Evolutionary conservation across 2,888 invertebrate species (phyloP), one percentile per base, ranked within the genome.

Genomic region (Amblyteles armatorius): DNA sequence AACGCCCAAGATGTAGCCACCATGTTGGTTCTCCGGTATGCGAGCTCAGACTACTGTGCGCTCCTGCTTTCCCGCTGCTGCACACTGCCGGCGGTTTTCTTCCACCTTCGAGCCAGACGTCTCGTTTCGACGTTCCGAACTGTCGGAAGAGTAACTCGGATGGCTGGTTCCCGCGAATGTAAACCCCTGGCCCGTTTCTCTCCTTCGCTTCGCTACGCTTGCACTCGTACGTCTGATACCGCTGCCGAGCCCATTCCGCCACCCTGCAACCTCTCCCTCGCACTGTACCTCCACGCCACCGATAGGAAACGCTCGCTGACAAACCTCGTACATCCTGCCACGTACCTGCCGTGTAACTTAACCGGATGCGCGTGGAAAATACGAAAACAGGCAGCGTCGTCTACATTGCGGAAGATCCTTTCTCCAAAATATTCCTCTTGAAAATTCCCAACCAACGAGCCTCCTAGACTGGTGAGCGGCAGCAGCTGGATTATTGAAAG

Each of bases 71-170:
- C n/a, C 13, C 7, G 19, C 11, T 29, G 60, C 16, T 63, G 57
- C 57, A 67, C 19, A 11, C 55, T 60, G 29, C 29, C 48, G 19
- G n/a, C 48, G 55, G 65, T 65, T 79, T 57, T 60, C 26, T 13
- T 40, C n/a, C 13, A 22, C 19, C 48, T 74, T 44, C 44, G 11
- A 57, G 50, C 57, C 48, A 77, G 63, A 80, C 77, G 65, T 84
- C 84, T 73, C 72, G 77, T 81, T 84, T 81, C 84, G 74, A 81
- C 68, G 77, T 84, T 50, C 68, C 80, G 50, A 67, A 67, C 52
- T 84, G 68, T 44, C 44, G 78, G 80, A 19, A 44, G 73, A 69
- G 78, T 81, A 84, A 84, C 77, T 78, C 78, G 84, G 80, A 81
- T 81, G 73, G 81, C 52, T 84, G 84, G 33, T 81, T 60, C 13